Evolutionary conservation across 2,113 vertebrate genomes (phyloP), one percentile per base, ranked within the genome.

Genomic region (Turnix velox): DNA sequence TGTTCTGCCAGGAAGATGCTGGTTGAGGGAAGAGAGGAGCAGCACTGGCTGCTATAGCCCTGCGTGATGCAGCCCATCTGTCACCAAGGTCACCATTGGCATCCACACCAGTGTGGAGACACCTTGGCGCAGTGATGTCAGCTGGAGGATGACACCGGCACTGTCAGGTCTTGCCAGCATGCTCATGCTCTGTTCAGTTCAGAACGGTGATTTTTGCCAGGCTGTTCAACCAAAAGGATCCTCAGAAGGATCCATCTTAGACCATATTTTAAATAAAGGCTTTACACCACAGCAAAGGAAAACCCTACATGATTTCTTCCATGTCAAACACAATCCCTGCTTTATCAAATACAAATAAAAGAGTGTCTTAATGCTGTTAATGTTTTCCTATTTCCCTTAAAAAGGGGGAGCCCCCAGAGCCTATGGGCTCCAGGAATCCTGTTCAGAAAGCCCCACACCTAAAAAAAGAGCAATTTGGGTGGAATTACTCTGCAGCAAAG

Each of bases 91-190:
- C 30, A 18, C 30, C 18, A 9, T 9, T 33, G 9, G 55, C 30
- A 18, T n/a, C 2, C 14, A 57, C 48, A 8, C 2, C 49, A 7
- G 37, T 40, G 9, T 17, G 0, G 4, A 28, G 12, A 35, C 48
- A 19, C 19, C 61, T 1, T 0, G 2, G 30, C 2, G 1, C 40
- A 3, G 16, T 1, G 1, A 1, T 0, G 18, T 1, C 5, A 2
- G 0, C 75, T 6, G n/a, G 0, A 6, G 37, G 52, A 17, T 5
- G 1, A 6, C 3, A 1, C n/a, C 0, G 30, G 67, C 13, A n/a
- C 59, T 1, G 8, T 37, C 2, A 12, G 23, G 25, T 48, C 30
- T 9, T 27, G 75, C 58, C 3, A 22, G 19, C 3, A 0, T 0
- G 2, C 10, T 6, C 24, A 18, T 27, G 2, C 10, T 6, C 24